These are phyloP conservation scores for Gobiocypris rarus DNA, from an alignment of 2,113 vertebrate genomes.

Conservation along the genomic window DNA sequence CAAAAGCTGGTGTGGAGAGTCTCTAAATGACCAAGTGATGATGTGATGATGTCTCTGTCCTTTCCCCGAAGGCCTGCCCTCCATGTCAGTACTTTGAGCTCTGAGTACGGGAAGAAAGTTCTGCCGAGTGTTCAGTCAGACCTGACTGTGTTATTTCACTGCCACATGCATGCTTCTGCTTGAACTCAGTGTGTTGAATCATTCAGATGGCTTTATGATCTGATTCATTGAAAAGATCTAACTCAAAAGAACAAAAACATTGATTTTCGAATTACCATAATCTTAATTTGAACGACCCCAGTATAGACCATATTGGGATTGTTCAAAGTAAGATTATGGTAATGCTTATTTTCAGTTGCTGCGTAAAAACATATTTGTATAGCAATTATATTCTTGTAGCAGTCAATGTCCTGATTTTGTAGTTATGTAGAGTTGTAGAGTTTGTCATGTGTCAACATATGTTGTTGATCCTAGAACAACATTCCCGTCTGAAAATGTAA, in stretches of 20 bases:
- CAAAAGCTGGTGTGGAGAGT: conserved; percentile 30
- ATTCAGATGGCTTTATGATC: neutral
- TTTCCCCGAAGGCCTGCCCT: conserved; percentile 1
- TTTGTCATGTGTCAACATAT: no score
- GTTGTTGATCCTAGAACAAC: no score
- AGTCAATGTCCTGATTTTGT: no score
- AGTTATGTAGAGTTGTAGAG: no score
- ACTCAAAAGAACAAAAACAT: neutral
- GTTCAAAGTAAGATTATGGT: no score
- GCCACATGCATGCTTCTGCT: neutral
- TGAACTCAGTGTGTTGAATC: neutral
- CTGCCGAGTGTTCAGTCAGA: neutral
- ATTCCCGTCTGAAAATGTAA: no score
- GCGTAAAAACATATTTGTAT: no score
- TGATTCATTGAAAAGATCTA: neutral
- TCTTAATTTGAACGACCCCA: neutral
- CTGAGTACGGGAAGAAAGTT: neutral
- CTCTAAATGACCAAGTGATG: conserved; percentile 47
- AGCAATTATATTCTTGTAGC: no score
- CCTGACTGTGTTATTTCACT: neutral
- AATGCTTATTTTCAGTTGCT: neutral
- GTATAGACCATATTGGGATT: no score
- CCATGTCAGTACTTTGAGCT: conserved; percentile 9
- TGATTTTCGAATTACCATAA: neutral
- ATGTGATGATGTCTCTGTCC: conserved; percentile 52